Conservation (phyloP, 2,888 invertebrate genomes). For the Nemurella pictetii region DNA sequence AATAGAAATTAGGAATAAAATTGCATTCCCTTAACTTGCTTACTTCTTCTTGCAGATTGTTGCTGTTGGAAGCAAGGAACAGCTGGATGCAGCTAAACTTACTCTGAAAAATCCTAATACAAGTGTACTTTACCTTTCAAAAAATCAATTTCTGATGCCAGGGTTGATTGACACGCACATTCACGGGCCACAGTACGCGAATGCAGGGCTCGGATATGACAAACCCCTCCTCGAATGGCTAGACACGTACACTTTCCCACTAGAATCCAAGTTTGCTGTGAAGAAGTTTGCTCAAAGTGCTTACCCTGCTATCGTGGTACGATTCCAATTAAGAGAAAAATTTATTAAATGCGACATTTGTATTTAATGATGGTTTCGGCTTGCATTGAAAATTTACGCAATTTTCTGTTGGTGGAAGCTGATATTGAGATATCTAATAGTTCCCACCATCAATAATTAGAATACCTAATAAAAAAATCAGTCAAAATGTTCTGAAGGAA, state of each 20-base stretch:
- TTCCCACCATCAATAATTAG: no score
- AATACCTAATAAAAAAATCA: no score
- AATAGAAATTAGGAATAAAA: no score
- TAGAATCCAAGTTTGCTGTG: slow-evolving; percentile 74
- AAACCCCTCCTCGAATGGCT: slow-evolving; percentile 83
- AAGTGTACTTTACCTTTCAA: slow-evolving; percentile 32
- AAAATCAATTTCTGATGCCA: slow-evolving; percentile 74
- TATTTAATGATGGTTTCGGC: no score
- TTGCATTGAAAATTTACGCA: no score
- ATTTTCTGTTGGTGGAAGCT: no score
- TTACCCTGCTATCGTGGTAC: slow-evolving; percentile 80
- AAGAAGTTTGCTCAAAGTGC: slow-evolving; percentile 67
- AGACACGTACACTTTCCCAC: slow-evolving; percentile 79
- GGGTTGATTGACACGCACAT: slow-evolving; percentile 89
- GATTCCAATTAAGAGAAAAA: slow-evolving; percentile 45
- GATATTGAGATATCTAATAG: no score
- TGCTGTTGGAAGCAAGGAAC: slow-evolving; percentile 50
- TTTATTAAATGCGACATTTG: not conserved
- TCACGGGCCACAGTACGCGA: slow-evolving; percentile 88
- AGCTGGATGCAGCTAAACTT: slow-evolving; percentile 47
- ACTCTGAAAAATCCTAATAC: slow-evolving; percentile 44
- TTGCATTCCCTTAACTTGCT: not conserved
- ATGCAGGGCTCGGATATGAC: slow-evolving; percentile 81
- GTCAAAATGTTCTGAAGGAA: no score
- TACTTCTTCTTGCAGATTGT: slow-evolving; percentile 50